Base-by-base conservation (phyloP, 2,888 invertebrate genomes). In the Chloroclystis v-ata region DNA sequence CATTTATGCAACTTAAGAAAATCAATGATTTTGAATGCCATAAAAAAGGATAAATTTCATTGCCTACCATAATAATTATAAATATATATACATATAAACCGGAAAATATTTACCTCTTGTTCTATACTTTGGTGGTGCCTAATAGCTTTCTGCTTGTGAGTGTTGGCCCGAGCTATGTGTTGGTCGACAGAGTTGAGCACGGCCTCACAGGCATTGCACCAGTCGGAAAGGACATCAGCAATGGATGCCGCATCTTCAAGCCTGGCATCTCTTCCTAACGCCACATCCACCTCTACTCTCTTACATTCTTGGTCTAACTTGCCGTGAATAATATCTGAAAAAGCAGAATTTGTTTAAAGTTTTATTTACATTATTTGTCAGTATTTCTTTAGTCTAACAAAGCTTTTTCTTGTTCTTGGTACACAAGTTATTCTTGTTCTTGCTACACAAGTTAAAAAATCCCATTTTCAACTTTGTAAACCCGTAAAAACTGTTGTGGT, bases 231-330 rank as follows among this genome's bases (percentile, higher is more conserved):
- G 6, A 95, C 95, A 49, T 92, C 91, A 0, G 95, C 92, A 38
- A 98, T 96, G 47, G 92, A 90, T 8, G 92, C 90, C 0, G 97
- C 91, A 69, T 97, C 96, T 41, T 94, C 95, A 0, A 94, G 91
- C 26, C 94, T 91, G 24, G 98, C 97, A 69, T 99, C 98, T 11
- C 98, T 90, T 0, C 98, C 98, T 26, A 98, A 91, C 0, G 98
- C 97, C 63, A 95, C 97, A 75, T 98, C 98, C 0, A 98, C 94
- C 82, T 98, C 98, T 28, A 98, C 89, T 56, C 95, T 94, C 60
- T 95, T 95, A 77, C 97, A 96, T 70, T 96, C 96, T 76, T 98
- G 98, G 79, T 98, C 98, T 57, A 99, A 84, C 82, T 98, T 98
- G 1, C 98, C 98, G 60, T 96, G 96, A 61, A 98, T 97, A 59